phyloP scores from a whole-genome alignment of 2,797 vertebrate species.

The Champsocephalus esox region DNA sequence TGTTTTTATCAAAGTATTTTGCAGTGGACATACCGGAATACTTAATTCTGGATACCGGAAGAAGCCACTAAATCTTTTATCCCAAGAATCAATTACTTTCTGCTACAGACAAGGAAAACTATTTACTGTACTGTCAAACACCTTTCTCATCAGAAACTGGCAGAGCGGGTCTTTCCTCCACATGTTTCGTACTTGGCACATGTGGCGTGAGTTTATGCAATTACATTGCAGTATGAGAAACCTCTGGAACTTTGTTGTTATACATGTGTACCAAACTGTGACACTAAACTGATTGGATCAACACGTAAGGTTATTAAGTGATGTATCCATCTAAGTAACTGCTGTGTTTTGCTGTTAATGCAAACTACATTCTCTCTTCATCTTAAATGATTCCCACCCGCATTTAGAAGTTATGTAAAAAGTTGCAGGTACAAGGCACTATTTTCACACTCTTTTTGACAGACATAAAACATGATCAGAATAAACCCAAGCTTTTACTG shows the following conservation, averaged over 20 bases:
- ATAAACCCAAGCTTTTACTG: not conserved
- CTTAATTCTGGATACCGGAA: too few relatives aligned
- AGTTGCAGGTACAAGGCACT: not conserved
- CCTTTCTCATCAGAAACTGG: slow-evolving; percentile 15
- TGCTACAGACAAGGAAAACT: slow-evolving; percentile 29
- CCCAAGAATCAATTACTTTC: slow-evolving; percentile 37
- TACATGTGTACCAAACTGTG: not conserved
- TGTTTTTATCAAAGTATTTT: too few relatives aligned
- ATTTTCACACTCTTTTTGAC: not conserved
- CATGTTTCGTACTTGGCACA: not conserved
- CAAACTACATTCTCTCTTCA: not conserved
- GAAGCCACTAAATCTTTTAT: slow-evolving; percentile 58
- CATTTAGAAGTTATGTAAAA: slow-evolving; percentile 1
- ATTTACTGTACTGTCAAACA: slow-evolving; percentile 46
- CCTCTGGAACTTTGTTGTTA: not conserved
- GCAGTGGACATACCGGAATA: too few relatives aligned
- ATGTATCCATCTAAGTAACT: not conserved
- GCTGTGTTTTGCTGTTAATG: not conserved
- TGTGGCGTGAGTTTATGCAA: not conserved
- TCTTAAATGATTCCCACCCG: slow-evolving; percentile 17
- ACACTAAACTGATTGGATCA: not conserved
- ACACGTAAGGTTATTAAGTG: not conserved
- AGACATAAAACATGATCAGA: not conserved
- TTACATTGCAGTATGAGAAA: not conserved
- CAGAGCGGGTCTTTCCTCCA: not conserved